Evolutionary conservation across 2,888 invertebrate species (phyloP), one percentile per base, ranked within the genome.

Genomic region (Orthonevra nobilis): DNA sequence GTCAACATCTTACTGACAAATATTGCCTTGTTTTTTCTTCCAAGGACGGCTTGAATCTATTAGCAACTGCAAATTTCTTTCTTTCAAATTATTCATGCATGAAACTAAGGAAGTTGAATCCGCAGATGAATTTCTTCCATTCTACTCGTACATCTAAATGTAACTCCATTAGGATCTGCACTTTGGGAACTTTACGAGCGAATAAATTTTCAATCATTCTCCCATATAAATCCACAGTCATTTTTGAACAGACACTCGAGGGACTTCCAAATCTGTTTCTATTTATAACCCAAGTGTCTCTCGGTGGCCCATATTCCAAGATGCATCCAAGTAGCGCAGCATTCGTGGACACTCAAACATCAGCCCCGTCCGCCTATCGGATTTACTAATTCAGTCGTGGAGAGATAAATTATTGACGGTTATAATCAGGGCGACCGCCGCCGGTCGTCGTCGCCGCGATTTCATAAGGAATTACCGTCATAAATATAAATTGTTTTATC

Each of bases 401-500:
- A 54, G 6, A 26, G 12, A 66, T 75, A 46, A 69, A 69, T 75
- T 56, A 69, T 69, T 63, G 30, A 61, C 61, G 38, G 38, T 75
- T 54, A 50, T 26, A n/a, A 48, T 56, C 48, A 26, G 56, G 32
- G 12, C n/a, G 40, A 32, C 46, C 26, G 54, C 38, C 36, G 38
- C 38, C 54, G 40, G n/a, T n/a, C n/a, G 28, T 48, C 26, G 54
- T 46, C 36, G 38, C 38, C 54, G 40, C 54, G 63, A 63, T 69
- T 63, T 69, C 61, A 36, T 50, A 56, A 56, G 48, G 36, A 63
- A 75, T 34, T 9, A 23, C 48, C 26, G 20, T 54, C 63, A 75
- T 75, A 69, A 75, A 75, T 75, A 75, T 63, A 69, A 56, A 75
- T 75, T 68, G 74, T 34, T 38, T 61, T 32, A 28, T 69, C 56